Evolutionary conservation across 2,888 invertebrate genomes (phyloP), one percentile per base, ranked within the genome.

Genomic region (Xanthia icteritia): DNA sequence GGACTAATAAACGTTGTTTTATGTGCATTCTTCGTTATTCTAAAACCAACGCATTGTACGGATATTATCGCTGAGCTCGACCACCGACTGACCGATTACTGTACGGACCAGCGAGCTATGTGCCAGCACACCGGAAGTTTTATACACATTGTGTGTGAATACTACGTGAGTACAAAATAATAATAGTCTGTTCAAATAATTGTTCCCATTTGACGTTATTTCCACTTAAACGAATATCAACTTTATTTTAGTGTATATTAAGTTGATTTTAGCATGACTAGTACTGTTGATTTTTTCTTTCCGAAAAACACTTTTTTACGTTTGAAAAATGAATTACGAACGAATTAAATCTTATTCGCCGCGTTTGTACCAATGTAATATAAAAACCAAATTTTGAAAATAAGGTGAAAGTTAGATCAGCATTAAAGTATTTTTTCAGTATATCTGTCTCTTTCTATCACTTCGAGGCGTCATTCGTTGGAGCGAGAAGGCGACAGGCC

Each of bases 121-220:
- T 78, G 77, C 64, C 8, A 15, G 2, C 13, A 81, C 5, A 56
- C 81, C 0, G 56, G 48, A 0, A 64, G n/a, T 27, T 13, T 13
- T 3, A 15, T 42, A 42, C 64, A 78, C n/a, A 56, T 77, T 23
- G 42, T 56, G 2, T 78, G 81, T 23, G n/a, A 73, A 42, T 73
- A 64, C 31, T 51, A 73, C 20, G 77, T 78, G 11, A 78, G 77
- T 79, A 36, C n/a, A 2, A 17, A 31, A 23, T 11, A 39, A 17
- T 11, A 6, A 6, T 45, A 65, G 20, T 27, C 27, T n/a, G 9
- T 39, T 17, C 17, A 17, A 39, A n/a, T 39, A 64, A 5, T n/a
- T 17, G n/a, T 9, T 64, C 39, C 17, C 9, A 64, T 9, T n/a
- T 39, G 8, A 42, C 42, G 39, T 23, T 36, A 20, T 36, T 36